Conservation (phyloP, 2,113 vertebrate genomes). For the Scomber scombrus region DNA sequence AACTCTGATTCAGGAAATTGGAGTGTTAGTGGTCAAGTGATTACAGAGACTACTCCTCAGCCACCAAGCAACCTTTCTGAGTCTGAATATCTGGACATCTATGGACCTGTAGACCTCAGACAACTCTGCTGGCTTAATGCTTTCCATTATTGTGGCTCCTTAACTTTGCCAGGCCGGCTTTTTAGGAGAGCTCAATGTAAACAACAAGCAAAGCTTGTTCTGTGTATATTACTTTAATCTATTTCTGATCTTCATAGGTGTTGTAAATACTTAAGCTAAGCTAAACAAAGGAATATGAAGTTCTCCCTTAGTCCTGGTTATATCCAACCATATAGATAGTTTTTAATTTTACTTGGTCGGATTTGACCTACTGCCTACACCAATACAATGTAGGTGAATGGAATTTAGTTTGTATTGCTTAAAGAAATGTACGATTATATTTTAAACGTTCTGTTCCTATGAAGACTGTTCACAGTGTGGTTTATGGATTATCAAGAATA, state of each 20-base stretch:
- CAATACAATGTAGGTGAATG: no score
- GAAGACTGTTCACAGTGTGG: no score
- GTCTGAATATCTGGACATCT: neutral
- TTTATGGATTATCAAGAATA: no score
- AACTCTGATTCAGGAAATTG: conserved; percentile 12
- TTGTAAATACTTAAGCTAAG: neutral
- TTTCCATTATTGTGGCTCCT: neutral
- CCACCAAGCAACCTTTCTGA: neutral
- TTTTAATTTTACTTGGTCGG: no score
- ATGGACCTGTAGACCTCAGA: neutral
- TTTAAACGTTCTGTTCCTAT: no score
- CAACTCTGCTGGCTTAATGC: neutral
- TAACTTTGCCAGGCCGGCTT: neutral
- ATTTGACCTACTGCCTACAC: no score
- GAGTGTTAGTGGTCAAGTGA: conserved; percentile 17
- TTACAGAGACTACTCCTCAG: conserved; percentile 8
- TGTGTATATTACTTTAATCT: neutral
- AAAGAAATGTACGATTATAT: no score
- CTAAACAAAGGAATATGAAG: neutral
- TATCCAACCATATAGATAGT: no score
- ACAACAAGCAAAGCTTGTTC: neutral
- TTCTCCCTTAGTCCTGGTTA: no score
- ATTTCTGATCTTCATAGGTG: neutral
- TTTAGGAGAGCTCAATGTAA: neutral
- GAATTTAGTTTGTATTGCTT: no score